phyloP scores from a whole-genome alignment of 1,140 invertebrate genomes.

The Danaus plexippus region DNA sequence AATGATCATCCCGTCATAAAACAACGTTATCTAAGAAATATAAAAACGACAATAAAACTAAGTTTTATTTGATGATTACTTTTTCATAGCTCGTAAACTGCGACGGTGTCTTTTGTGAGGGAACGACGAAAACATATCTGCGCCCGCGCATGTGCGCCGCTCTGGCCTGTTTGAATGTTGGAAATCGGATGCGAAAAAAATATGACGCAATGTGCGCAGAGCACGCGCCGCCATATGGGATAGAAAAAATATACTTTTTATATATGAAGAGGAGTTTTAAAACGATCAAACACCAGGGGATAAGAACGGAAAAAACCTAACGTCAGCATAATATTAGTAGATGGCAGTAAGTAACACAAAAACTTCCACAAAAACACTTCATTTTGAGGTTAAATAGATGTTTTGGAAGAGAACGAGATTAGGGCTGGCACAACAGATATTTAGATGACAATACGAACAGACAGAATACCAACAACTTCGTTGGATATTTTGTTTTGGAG shows the following conservation, averaged over 20 bases:
- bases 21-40: slow-evolving; percentile 8
- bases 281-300: slow-evolving; percentile 56
- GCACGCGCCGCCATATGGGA: slow-evolving; percentile 63
- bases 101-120: slow-evolving; percentile 26
- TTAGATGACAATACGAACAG: neutral
- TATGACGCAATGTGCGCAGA: slow-evolving; percentile 55
- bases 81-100: slow-evolving; percentile 33
- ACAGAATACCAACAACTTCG: neutral
- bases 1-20: slow-evolving; percentile 6
- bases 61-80: slow-evolving; percentile 17
- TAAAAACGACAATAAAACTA: neutral
- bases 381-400: slow-evolving; percentile 65
- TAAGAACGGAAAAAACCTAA: slow-evolving; percentile 62
- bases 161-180: slow-evolving; percentile 50
- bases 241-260: slow-evolving; percentile 54
- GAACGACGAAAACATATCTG: slow-evolving; percentile 37
- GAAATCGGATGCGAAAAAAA: slow-evolving; percentile 67
- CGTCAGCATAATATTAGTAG: slow-evolving; percentile 70
- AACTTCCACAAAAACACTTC: slow-evolving; percentile 53
- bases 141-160: slow-evolving; percentile 44
- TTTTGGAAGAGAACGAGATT: slow-evolving; percentile 32
- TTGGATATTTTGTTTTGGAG: neutral
- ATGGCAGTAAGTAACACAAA: slow-evolving; percentile 53
- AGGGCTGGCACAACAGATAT: slow-evolving; percentile 31
- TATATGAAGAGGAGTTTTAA: slow-evolving; percentile 39